Evolutionary conservation across 2,113 vertebrate species (phyloP).

Genomic region (Fregata magnificens): DNA sequence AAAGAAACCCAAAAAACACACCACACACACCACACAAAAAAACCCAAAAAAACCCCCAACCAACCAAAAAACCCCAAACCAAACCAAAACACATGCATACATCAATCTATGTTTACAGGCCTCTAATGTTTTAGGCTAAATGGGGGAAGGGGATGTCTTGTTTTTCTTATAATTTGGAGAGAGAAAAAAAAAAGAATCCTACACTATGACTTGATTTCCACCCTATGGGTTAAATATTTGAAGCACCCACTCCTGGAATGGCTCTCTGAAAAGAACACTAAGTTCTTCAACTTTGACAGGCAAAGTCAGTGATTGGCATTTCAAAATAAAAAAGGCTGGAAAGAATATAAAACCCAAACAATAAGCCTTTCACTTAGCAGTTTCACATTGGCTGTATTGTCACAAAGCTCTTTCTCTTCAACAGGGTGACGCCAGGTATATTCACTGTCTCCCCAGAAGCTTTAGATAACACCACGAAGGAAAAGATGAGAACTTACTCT

Average conservation of each 20-base stretch:
- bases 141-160: neutral
- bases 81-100: neutral
- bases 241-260: neutral
- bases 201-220: neutral
- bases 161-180: neutral
- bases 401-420: neutral
- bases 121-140: neutral
- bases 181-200: neutral
- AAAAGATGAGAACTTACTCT: neutral
- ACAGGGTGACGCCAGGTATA: neutral
- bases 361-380: neutral
- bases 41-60: fast-evolving
- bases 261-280: neutral
- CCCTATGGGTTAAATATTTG: neutral
- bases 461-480: neutral
- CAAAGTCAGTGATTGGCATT: neutral
- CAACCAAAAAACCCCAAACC: neutral
- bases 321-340: neutral
- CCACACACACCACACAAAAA: too few species aligned
- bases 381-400: neutral
- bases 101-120: neutral
- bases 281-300: neutral
- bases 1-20: too few species aligned
- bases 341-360: neutral
- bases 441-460: neutral